A percentile compares a stretch with the other conserved stretches of the same genome.
phyloP scores from a whole-genome alignment of 2,797 vertebrate species.

The Alectoris magna region DNA sequence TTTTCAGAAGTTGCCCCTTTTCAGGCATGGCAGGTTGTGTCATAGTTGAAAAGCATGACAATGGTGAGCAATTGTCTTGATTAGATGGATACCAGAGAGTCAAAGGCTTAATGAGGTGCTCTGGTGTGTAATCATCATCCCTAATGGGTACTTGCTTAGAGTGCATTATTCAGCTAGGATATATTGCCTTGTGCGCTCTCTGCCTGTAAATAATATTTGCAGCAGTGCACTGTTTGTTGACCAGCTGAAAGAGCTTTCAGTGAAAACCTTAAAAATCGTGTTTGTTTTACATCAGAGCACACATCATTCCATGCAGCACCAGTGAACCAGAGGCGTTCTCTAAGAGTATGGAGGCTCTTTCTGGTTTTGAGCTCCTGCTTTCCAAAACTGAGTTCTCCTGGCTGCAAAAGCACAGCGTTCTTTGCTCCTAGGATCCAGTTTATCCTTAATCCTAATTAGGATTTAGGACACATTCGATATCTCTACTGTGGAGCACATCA shows the following conservation, averaged over 20 bases:
- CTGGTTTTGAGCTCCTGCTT: not conserved
- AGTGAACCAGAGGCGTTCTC: not conserved
- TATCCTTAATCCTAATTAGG: slow-evolving; percentile 40
- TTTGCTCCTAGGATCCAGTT: slow-evolving; percentile 11
- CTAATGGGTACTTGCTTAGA: slow-evolving; percentile 51
- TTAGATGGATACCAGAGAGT: slow-evolving; percentile 34
- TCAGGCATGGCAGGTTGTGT: not conserved
- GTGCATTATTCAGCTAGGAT: slow-evolving; percentile 38
- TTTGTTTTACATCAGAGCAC: not conserved
- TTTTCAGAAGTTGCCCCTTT: not conserved
- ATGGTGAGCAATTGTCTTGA: slow-evolving; percentile 24
- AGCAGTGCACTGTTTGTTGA: not conserved
- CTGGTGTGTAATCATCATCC: slow-evolving; percentile 46
- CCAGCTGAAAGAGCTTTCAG: not conserved
- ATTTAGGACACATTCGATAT: slow-evolving; percentile 36
- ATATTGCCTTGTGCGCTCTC: not conserved
- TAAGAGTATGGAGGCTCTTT: not conserved
- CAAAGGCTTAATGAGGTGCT: slow-evolving; percentile 64
- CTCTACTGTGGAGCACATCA: slow-evolving; percentile 4
- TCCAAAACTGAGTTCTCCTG: not conserved
- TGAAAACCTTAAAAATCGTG: not conserved
- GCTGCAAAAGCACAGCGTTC: not conserved
- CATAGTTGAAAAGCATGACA: slow-evolving; percentile 16
- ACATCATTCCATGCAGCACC: not conserved
- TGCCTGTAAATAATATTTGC: slow-evolving; percentile 21